Evolutionary conservation across 2,888 invertebrate genomes (phyloP).

Genomic region (Amphimallon solstitiale): DNA sequence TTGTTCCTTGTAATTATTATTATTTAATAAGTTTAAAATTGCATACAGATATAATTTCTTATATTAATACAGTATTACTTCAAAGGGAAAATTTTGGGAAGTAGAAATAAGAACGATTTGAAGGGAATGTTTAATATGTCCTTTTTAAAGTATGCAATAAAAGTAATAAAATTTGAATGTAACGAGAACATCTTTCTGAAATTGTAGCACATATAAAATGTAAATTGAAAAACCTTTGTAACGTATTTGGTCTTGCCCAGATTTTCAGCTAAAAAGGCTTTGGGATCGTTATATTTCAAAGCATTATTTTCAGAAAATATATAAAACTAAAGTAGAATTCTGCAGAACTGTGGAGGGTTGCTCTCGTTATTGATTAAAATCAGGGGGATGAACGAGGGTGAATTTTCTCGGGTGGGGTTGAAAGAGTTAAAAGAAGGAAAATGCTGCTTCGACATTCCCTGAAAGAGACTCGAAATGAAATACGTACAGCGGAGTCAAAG

Average conservation of each 20-base stretch:
- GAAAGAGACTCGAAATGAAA: constrained; percentile 33
- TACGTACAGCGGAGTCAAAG: constrained; percentile 30
- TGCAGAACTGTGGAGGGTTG: constrained; percentile 13
- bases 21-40: no score
- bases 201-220: constrained; percentile 6
- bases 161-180: not conserved
- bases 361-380: constrained; percentile 30
- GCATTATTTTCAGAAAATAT: constrained; percentile 32
- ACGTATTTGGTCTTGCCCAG: not conserved
- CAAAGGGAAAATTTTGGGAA: no score
- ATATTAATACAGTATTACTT: no score
- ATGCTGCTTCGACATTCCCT: constrained; percentile 29
- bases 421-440: constrained; percentile 37
- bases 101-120: no score
- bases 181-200: not conserved
- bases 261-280: constrained; percentile 12
- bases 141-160: not conserved
- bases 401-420: constrained; percentile 36
- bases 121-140: no score
- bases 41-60: no score
- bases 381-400: constrained; percentile 27
- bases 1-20: no score
- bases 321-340: constrained; percentile 32
- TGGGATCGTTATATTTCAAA: constrained; percentile 12
- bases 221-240: constrained; percentile 7